Percentiles rank a stretch among this genome's conserved stretches.
Conservation (phyloP, 2,888 invertebrate species). For the Philereme vetulata region DNA sequence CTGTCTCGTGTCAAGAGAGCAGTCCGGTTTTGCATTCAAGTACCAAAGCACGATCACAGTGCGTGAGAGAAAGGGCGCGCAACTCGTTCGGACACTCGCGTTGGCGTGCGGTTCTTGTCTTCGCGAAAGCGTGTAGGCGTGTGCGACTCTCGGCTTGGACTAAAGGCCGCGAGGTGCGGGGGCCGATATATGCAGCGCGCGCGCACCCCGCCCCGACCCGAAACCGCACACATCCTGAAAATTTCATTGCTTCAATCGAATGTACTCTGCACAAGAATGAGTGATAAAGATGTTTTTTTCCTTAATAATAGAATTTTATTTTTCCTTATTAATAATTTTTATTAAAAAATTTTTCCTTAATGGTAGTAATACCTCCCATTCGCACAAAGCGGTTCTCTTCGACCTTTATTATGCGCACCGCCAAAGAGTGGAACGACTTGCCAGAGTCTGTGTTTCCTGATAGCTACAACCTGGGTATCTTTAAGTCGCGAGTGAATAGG, state of each 20-base stretch:
- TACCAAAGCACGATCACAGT: conserved; percentile 79
- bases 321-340: too few relatives aligned
- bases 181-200: conserved; percentile 71
- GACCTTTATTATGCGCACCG: too few relatives aligned
- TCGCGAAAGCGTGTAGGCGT: conserved; percentile 72
- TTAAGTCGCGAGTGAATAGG: too few relatives aligned
- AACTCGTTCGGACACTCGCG: conserved; percentile 75
- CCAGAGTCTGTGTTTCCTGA: too few relatives aligned
- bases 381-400: too few relatives aligned
- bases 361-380: too few relatives aligned
- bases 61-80: conserved; percentile 82
- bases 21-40: conserved; percentile 82
- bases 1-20: conserved; percentile 69
- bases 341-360: too few relatives aligned
- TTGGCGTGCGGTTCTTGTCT: conserved; percentile 68
- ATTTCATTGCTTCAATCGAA: conserved; percentile 3
- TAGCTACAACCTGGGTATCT: too few relatives aligned
- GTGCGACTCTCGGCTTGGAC: conserved; percentile 71
- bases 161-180: conserved; percentile 81
- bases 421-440: too few relatives aligned
- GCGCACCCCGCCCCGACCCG: conserved; percentile 58
- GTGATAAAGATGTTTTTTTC: too few relatives aligned
- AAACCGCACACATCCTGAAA: conserved; percentile 43
- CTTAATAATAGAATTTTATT: too few relatives aligned
- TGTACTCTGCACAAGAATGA: not conserved